phyloP scores from a whole-genome alignment of 2,888 invertebrate genomes.

The Nephrotoma guestfalica region DNA sequence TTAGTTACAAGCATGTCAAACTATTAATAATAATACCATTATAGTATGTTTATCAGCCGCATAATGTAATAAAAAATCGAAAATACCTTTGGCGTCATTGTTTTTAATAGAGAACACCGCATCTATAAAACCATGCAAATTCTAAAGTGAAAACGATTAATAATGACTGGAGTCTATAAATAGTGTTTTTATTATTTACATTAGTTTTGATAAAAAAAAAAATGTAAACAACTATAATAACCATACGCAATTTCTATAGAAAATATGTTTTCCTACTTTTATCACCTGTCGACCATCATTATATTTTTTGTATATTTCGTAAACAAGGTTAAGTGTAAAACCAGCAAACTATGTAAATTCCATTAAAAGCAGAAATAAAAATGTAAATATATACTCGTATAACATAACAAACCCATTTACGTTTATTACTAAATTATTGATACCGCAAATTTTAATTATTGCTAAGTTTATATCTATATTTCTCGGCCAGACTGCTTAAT shows the following conservation, averaged over 20 bases:
- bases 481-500: not conserved
- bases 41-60: not conserved
- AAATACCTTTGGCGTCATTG: not conserved
- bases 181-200: not conserved
- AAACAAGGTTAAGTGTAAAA: not conserved
- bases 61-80: not conserved
- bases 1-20: not conserved
- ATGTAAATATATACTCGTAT: not conserved
- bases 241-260: not conserved
- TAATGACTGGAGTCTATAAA: not conserved
- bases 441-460: not conserved
- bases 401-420: not conserved
- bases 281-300: not conserved
- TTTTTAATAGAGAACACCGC: not conserved
- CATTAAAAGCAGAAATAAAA: not conserved
- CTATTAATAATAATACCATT: not conserved
- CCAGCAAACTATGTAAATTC: not conserved
- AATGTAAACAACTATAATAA: not conserved
- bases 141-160: not conserved
- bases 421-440: not conserved
- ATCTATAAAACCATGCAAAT: not conserved
- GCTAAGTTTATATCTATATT: not conserved
- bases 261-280: not conserved
- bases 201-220: not conserved
- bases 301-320: not conserved